Evolutionary conservation across 1,140 invertebrate genomes (phyloP).

Genomic region (Megalonaias nervosa): DNA sequence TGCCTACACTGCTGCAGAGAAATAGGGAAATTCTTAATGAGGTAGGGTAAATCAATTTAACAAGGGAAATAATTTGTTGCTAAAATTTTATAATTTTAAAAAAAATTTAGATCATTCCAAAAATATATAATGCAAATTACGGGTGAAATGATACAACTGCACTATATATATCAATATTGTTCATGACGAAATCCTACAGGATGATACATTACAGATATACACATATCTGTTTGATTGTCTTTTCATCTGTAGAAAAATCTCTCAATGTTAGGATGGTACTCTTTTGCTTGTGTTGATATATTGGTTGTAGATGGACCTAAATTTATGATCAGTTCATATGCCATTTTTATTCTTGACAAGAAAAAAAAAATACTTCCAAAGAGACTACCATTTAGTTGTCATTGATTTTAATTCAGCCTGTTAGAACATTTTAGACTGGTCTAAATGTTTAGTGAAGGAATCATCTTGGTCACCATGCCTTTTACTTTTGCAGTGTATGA

Average conservation of each 20-base stretch:
- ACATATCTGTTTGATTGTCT: no score
- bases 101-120: neutral
- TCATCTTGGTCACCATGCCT: no score
- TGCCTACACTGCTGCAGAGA: slow-evolving; percentile 91
- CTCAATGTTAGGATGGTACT: neutral
- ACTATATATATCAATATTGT: neutral
- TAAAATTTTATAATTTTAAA: neutral
- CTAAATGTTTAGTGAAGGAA: no score
- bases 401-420: no score
- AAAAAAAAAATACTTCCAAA: no score
- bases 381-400: no score
- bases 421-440: no score
- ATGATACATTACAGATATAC: no score
- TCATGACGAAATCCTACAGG: neutral
- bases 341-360: no score
- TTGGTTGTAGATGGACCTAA: neutral
- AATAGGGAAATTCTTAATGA: slow-evolving; percentile 98
- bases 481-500: no score
- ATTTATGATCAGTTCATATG: no score
- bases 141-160: neutral
- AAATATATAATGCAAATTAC: neutral
- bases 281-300: neutral
- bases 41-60: slow-evolving; percentile 71
- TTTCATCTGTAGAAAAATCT: no score
- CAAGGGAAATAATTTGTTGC: neutral